Base-by-base conservation (phyloP, 2,113 vertebrate genomes). In the Gulo gulo region DNA sequence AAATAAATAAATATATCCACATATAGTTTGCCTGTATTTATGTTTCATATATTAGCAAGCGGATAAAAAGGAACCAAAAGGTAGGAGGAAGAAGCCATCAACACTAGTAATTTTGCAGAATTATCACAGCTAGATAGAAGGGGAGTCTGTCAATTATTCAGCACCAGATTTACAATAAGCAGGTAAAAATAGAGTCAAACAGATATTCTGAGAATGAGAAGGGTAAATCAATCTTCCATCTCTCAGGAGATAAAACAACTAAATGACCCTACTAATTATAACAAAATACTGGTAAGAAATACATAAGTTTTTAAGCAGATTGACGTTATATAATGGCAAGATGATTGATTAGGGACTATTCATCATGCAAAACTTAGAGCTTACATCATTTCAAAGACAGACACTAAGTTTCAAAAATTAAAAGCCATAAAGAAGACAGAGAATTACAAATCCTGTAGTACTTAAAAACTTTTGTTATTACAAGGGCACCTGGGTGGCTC, bases 1-100 rank as follows among this genome's bases (percentile, higher is more conserved):
- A 61, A 34, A 34, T 65, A 65, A 65, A 65, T 31, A 65, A 65
- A 65, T 34, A 65, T 34, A 87, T 80, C 57, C 15, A 21, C 16
- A 55, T 55, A 45, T 65, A 76, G 34, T 82, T 55, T 95, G 47
- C 42, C n/a, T 93, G 55, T 13, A 76, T 81, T 65, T 45, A 42
- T n/a, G 69, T n/a, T 47, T 47, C 26, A 42, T 45, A 57, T 31
- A 55, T 74, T 11, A 88, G 50, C 42, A 88, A 71, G 36, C 7
- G 81, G 4, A 52, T 81, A 94, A 94, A 94, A 71, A 81, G 71
- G 39, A 88, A 87, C 61, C 55, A 80, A 94, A 80, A 76, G 26
- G 42, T 76, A 31, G 74, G 74, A 76, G 36, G 12, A 88, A 88
- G 31, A 31, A 59, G 39, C 50, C 15, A 88, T 81, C 63, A 88